These are phyloP conservation scores for Cataglyphis albicans DNA, from an alignment of 2,888 invertebrate genomes.

Conservation along the genomic window DNA sequence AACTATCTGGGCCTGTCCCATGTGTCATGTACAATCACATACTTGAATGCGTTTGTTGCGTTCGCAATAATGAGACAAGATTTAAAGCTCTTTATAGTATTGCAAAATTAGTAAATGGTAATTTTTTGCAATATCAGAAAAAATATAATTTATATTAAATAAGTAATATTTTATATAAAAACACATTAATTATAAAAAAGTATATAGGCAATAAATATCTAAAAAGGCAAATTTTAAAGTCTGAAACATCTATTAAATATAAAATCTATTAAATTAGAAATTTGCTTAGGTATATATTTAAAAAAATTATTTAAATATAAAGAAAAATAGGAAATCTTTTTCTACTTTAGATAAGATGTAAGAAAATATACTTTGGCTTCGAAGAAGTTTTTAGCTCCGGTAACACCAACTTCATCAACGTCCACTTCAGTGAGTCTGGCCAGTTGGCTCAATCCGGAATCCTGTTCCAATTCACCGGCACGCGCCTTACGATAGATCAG, in stretches of 20 bases:
- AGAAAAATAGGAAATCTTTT: background rate
- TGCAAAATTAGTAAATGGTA: background rate
- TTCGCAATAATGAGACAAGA: background rate
- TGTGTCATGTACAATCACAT: slow-evolving; percentile 1
- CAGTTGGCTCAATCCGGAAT: slow-evolving; percentile 94
- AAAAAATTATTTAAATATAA: background rate
- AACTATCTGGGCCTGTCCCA: slow-evolving; percentile 34
- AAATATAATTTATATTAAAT: slow-evolving; percentile 1
- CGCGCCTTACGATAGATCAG: slow-evolving; percentile 95
- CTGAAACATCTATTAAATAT: background rate
- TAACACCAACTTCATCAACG: slow-evolving; percentile 97
- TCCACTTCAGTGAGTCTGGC: slow-evolving; percentile 96
- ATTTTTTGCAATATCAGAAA: background rate
- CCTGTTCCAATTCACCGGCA: slow-evolving; percentile 94
- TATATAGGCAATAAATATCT: background rate
- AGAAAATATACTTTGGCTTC: slow-evolving; percentile 92
- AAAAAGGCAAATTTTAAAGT: background rate
- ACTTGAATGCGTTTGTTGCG: background rate
- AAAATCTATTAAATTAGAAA: background rate
- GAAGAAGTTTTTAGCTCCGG: slow-evolving; percentile 97
- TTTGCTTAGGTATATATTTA: background rate
- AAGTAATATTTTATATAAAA: background rate
- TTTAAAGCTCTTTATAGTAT: background rate
- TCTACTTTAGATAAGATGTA: background rate
- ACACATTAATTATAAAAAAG: background rate